Conservation (phyloP, 2,797 vertebrate species). For the Fistularia commersonii region DNA sequence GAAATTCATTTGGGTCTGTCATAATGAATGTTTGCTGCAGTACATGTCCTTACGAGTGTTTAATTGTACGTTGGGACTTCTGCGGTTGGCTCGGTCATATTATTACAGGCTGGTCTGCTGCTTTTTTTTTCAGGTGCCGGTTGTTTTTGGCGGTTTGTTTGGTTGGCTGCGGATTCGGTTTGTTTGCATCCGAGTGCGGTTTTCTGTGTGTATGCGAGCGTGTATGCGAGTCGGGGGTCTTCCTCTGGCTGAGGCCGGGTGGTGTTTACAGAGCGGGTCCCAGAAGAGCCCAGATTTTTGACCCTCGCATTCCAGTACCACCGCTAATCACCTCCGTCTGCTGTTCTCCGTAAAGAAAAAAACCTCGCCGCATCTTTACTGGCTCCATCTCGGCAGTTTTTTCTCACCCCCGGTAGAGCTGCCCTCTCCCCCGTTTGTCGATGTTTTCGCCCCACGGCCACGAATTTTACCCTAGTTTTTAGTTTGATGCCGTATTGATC, state of each 20-base stretch:
- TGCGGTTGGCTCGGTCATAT: slow-evolving; percentile 9
- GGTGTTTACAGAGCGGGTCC: slow-evolving; percentile 75
- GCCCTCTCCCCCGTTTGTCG: slow-evolving; percentile 35
- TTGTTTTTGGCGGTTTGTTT: slow-evolving; percentile 46
- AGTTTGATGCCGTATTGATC: slow-evolving; percentile 34
- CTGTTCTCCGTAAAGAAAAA: slow-evolving; percentile 52
- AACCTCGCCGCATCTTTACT: slow-evolving; percentile 50
- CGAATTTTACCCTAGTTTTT: slow-evolving; percentile 34
- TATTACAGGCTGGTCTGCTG: slow-evolving; percentile 2
- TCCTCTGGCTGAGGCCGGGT: slow-evolving; percentile 64
- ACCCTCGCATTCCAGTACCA: slow-evolving; percentile 77
- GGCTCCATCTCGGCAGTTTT: slow-evolving; percentile 40
- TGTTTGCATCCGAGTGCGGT: slow-evolving; percentile 54
- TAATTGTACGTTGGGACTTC: slow-evolving; percentile 21
- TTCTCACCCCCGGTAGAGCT: slow-evolving; percentile 31
- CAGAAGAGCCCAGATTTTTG: slow-evolving; percentile 74
- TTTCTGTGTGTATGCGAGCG: slow-evolving; percentile 46
- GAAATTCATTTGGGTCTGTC: slow-evolving; percentile 13
- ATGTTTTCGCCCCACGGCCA: slow-evolving; percentile 15
- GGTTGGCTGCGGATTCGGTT: slow-evolving; percentile 46
- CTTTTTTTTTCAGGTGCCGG: slow-evolving; percentile 31
- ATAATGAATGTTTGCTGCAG: slow-evolving; percentile 18
- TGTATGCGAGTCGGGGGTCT: slow-evolving; percentile 40
- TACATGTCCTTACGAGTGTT: slow-evolving; percentile 15
- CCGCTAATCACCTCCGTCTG: slow-evolving; percentile 76